Base-by-base conservation (phyloP, 2,888 invertebrate species). In the Pegoplata infirma region DNA sequence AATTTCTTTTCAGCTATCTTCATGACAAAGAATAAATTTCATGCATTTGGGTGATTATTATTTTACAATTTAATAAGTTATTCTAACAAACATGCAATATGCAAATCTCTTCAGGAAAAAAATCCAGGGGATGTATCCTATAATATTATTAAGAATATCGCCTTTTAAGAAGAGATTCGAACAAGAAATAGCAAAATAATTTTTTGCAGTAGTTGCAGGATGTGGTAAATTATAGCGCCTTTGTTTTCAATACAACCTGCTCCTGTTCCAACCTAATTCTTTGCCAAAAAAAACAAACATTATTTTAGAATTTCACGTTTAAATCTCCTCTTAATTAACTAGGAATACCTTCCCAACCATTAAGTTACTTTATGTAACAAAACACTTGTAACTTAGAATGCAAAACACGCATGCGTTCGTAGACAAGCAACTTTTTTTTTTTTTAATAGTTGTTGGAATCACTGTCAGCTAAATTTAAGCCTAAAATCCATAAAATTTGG, bases 401-500 rank as follows among this genome's bases (percentile, higher is more conserved):
- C 72, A 72, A 55, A 63, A 36, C 72, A 72, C 72, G 72, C 63
- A 63, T 63, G 55, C 56, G 63, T 53, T 72, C 23, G 56, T 46
- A 72, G 55, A 36, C 61, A 59, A 72, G 17, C 66, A 46, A 14
- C 19, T 66, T 55, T 32, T 55, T 66, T 25, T 2, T 14, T 51
- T n/a, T n/a, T n/a, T n/a, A n/a, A n/a, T 23, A 46, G 28, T 28
- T 55, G 40, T 32, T 53, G n/a, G 36, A 51, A 21, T 28, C 16
- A 21, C 44, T 61, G 28, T 44, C 44, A 55, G 28, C 14, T 46
- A 53, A 55, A 28, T 28, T 80, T 74, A 59, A 61, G 21, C 40
- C 14, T 32, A 69, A 71, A 61, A 73, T 75, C 16, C 44, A 69
- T 76, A 73, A 78, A 81, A 81, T 78, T 81, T 73, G 69, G 78